Percentiles rank a stretch among this genome's conserved stretches.
Evolutionary conservation across 2,797 vertebrate genomes (phyloP).

Genomic region (Chromobotia macracanthus): DNA sequence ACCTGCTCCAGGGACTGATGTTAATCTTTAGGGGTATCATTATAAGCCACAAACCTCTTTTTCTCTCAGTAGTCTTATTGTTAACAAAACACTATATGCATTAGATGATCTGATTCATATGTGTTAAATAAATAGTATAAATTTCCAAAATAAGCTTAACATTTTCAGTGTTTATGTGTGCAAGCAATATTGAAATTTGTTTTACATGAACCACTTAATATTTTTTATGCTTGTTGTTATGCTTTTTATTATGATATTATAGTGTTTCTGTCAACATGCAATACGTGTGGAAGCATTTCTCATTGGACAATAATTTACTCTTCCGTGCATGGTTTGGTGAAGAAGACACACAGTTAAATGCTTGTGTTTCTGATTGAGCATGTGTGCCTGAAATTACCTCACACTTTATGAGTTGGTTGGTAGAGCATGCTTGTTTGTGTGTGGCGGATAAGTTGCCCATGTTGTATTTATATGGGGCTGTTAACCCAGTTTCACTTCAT

Average conservation of each 20-base stretch:
- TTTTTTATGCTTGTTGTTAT: neutral
- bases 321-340: neutral
- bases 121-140: neutral
- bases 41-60: slow-evolving; percentile 18
- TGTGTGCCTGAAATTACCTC: neutral
- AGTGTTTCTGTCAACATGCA: neutral
- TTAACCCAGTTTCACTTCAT: slow-evolving; percentile 8
- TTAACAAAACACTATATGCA: neutral
- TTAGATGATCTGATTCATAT: neutral
- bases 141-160: too few relatives aligned
- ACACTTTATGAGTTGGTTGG: neutral
- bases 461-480: slow-evolving; percentile 44
- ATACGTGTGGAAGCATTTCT: neutral
- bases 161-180: too few relatives aligned
- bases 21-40: slow-evolving; percentile 20
- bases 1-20: slow-evolving; percentile 33
- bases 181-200: too few relatives aligned
- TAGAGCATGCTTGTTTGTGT: slow-evolving; percentile 1
- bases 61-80: neutral
- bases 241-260: neutral
- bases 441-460: slow-evolving; percentile 5
- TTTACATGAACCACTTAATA: too few relatives aligned
- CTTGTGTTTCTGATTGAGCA: neutral
- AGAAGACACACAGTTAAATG: neutral
- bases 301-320: neutral